phyloP scores from a whole-genome alignment of 1,140 invertebrate species.

The Drosophila parvula region DNA sequence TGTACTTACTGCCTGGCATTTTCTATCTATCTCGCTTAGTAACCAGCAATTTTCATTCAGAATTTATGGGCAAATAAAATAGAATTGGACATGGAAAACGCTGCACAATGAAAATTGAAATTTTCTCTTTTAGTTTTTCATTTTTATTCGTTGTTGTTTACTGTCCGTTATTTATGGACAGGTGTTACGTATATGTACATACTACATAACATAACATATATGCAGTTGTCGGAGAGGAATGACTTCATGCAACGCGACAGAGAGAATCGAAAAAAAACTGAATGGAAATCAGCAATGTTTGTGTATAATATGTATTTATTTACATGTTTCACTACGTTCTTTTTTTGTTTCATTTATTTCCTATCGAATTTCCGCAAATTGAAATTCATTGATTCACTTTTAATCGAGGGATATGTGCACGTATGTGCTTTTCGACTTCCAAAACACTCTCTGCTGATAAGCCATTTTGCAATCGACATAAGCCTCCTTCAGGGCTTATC shows the following conservation, averaged over 20 bases:
- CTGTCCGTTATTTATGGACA: constrained; percentile 33
- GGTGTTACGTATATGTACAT: constrained; percentile 28
- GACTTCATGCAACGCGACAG: constrained; percentile 32
- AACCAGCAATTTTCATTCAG: constrained; percentile 77
- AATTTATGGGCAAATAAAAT: constrained; percentile 74
- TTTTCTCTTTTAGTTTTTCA: constrained; percentile 32
- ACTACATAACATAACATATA: constrained; percentile 5
- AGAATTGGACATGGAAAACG: constrained; percentile 72
- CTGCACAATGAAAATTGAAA: constrained; percentile 71
- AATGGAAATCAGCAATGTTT: background rate
- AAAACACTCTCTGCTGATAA: constrained; percentile 34
- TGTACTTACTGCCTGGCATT: background rate
- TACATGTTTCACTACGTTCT: constrained; percentile 1
- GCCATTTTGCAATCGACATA: constrained; percentile 9
- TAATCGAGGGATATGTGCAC: constrained; percentile 13
- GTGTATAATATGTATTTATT: too few relatives aligned
- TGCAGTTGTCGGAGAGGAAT: constrained; percentile 31
- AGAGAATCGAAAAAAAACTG: background rate
- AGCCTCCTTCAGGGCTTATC: constrained; percentile 33
- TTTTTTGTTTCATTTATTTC: constrained; percentile 6
- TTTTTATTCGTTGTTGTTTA: constrained; percentile 34
- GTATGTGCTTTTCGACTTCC: background rate
- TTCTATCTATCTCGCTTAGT: constrained; percentile 29
- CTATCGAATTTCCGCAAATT: constrained; percentile 35
- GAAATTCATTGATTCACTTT: constrained; percentile 42